These are phyloP conservation scores for Agrochola circellaris DNA, from an alignment of 2,888 invertebrate genomes.

Conservation along the genomic window DNA sequence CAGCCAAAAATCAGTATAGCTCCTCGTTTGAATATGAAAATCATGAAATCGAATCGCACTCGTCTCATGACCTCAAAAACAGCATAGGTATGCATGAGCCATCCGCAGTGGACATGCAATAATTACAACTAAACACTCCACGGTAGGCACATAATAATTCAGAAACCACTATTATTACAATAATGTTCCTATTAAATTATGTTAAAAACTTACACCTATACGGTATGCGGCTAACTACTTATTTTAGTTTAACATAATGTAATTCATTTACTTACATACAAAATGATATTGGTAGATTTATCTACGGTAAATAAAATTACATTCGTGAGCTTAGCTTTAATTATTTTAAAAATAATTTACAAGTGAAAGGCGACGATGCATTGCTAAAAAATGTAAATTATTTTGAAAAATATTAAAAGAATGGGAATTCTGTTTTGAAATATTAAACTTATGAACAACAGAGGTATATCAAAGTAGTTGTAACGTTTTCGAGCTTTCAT, in stretches of 20 bases:
- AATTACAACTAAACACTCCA: constrained; percentile 61
- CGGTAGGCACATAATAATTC: constrained; percentile 53
- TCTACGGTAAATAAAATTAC: not conserved
- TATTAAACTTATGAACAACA: not conserved
- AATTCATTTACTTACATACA: constrained; percentile 30
- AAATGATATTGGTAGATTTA: constrained; percentile 14
- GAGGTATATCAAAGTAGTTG: not conserved
- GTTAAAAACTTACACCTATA: constrained; percentile 47
- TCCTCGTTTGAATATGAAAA: too few relatives aligned
- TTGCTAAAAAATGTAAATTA: not conserved
- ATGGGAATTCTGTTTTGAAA: not conserved
- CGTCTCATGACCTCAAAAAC: constrained; percentile 43
- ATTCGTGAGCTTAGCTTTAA: not conserved
- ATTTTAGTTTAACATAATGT: constrained; percentile 17
- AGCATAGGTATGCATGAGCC: constrained; percentile 46
- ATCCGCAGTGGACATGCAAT: constrained; percentile 58
- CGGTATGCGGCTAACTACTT: constrained; percentile 14
- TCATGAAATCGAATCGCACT: constrained; percentile 31
- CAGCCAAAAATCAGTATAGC: too few relatives aligned
- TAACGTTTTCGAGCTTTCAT: not conserved
- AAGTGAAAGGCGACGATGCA: constrained; percentile 13
- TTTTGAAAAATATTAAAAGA: constrained; percentile 1
- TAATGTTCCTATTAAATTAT: constrained; percentile 46
- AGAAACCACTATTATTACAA: constrained; percentile 45
- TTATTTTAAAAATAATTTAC: not conserved